Percentiles rank a stretch among this genome's conserved stretches.
These are phyloP conservation scores for Enteromius afrohamiltoni DNA, from an alignment of 2,797 vertebrate genomes.

Conservation along the genomic window DNA sequence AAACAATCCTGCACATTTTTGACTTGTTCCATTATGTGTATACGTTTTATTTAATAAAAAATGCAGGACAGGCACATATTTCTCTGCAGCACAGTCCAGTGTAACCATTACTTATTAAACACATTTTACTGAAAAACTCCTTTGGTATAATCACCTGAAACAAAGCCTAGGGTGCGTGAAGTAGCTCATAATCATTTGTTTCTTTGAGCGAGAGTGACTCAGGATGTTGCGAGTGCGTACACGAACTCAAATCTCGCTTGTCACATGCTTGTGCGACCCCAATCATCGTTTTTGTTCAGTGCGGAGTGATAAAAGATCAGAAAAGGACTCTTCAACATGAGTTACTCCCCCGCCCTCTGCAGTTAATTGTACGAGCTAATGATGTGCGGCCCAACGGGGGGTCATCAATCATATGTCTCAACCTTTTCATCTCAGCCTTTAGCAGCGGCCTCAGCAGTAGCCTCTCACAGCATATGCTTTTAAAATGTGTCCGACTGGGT, in stretches of 20 bases:
- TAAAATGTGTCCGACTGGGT: conserved; percentile 51
- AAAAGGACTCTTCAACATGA: conserved; percentile 69
- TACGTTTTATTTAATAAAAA: background rate
- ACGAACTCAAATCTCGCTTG: conserved; percentile 56
- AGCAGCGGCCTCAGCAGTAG: conserved; percentile 62
- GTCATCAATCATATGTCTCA: conserved; percentile 57
- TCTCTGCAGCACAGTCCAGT: background rate
- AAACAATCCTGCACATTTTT: background rate
- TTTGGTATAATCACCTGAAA: conserved; percentile 38
- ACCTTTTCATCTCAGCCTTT: conserved; percentile 61
- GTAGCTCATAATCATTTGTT: conserved; percentile 32
- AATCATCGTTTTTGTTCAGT: conserved; percentile 73
- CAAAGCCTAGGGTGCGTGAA: conserved; percentile 12
- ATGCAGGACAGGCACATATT: conserved; percentile 11
- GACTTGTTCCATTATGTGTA: background rate
- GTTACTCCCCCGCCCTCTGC: conserved; percentile 24
- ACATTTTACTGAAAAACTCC: conserved; percentile 12
- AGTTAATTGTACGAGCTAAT: conserved; percentile 52
- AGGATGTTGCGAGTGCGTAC: background rate
- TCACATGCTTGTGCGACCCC: conserved; percentile 71
- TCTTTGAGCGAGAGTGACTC: conserved; percentile 27
- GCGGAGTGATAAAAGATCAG: conserved; percentile 74
- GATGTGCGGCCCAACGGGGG: conserved; percentile 39
- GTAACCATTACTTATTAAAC: conserved; percentile 19
- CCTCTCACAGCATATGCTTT: conserved; percentile 62